Percentiles rank a stretch among this genome's conserved stretches.
phyloP scores from a whole-genome alignment of 2,888 invertebrate species.

The Harmothoe impar region DNA sequence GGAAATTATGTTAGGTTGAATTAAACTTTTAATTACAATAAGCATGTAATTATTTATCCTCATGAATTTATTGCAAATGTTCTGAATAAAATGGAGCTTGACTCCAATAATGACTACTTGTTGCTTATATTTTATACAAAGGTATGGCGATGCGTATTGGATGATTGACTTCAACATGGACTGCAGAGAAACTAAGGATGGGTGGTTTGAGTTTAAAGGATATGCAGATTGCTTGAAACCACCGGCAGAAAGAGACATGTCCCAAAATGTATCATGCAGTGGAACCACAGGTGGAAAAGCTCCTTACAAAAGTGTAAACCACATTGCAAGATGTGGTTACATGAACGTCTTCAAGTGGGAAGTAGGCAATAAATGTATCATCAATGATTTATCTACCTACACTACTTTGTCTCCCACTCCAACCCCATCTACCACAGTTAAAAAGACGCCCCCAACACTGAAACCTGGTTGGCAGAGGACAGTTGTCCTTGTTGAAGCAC shows the following conservation, averaged over 20 bases:
- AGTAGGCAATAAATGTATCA: background rate
- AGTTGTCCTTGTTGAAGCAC: background rate
- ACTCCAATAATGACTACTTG: too few species aligned
- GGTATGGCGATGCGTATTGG: conserved; percentile 82
- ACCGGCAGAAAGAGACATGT: background rate
- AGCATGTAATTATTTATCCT: too few species aligned
- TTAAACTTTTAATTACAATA: too few species aligned
- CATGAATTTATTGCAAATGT: too few species aligned
- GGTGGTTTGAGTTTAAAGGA: conserved; percentile 83
- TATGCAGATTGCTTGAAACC: background rate
- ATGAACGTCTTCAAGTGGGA: conserved; percentile 64
- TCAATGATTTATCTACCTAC: background rate
- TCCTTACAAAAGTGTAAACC: conserved; percentile 68
- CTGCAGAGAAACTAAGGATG: conserved; percentile 79
- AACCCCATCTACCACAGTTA: background rate
- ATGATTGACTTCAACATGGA: conserved; percentile 82
- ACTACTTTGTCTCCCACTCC: background rate
- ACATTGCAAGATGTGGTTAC: conserved; percentile 70
- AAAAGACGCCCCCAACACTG: background rate
- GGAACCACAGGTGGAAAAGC: background rate
- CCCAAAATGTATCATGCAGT: background rate
- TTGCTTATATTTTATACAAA: too few species aligned
- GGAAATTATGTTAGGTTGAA: too few species aligned
- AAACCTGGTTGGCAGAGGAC: conserved; percentile 13
- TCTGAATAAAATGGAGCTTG: too few species aligned